These are phyloP conservation scores for Melipona quadrifasciata DNA, from an alignment of 1,140 invertebrate species.

Conservation along the genomic window DNA sequence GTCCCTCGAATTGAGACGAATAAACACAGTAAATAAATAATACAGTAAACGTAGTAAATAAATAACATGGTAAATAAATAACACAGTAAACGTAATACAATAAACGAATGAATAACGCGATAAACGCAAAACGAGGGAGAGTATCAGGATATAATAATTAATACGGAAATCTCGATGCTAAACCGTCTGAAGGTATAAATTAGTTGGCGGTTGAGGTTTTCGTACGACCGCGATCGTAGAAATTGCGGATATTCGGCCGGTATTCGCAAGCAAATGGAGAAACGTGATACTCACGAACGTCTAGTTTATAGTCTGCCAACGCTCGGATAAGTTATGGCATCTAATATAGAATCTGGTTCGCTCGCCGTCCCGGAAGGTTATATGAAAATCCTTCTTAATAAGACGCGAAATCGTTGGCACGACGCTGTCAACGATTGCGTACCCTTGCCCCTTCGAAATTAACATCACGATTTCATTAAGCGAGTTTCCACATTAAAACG, in stretches of 20 bases:
- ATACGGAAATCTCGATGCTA: neutral
- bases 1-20: too few relatives aligned
- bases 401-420: neutral
- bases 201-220: constrained; percentile 7
- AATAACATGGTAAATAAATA: too few relatives aligned
- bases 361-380: neutral
- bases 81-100: too few relatives aligned
- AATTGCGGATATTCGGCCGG: constrained; percentile 9
- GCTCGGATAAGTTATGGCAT: constrained; percentile 41
- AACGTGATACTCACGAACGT: constrained; percentile 14
- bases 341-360: constrained; percentile 41
- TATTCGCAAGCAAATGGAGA: constrained; percentile 6
- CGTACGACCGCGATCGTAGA: constrained; percentile 19
- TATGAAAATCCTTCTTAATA: constrained; percentile 35
- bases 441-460: neutral
- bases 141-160: neutral
- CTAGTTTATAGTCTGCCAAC: constrained; percentile 27
- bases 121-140: too few relatives aligned
- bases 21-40: too few relatives aligned
- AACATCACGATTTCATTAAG: too few relatives aligned
- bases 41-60: too few relatives aligned
- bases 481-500: too few relatives aligned
- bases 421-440: neutral
- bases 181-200: neutral
- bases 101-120: too few relatives aligned